Base-by-base conservation (phyloP, 2,113 vertebrate species). In the Galeopterus variegatus region DNA sequence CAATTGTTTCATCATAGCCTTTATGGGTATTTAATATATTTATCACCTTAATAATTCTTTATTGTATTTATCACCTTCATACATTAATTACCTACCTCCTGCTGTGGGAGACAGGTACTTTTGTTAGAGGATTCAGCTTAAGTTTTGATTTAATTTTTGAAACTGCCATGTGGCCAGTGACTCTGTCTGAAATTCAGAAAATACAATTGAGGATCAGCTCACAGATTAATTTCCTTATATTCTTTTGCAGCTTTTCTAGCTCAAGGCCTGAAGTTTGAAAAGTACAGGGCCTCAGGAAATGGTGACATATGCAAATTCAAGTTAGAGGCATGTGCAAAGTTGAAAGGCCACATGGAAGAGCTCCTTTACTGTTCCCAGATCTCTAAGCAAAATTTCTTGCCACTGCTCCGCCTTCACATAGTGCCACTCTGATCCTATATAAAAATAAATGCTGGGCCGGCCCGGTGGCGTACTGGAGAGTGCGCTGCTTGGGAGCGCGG, bases 131-230 rank as follows among this genome's bases (percentile, higher is more conserved):
- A 86, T 92, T 97, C 82, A 98, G 91, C 54, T 96, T 96, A 93
- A 93, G 2, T 87, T 97, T 97, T 93, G 75, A 0, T 80, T 95
- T 98, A 89, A 86, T 60, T n/a, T 96, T 88, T 81, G 96, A 83
- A 92, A 96, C 86, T 87, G 89, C 93, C 98, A 98, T 98, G 41
- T 70, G 79, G 92, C 18, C 86, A 96, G 93, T 87, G 67, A 92
- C 77, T 93, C 62, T 58, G 33, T 97, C 97, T 98, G 93, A 52
- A 97, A 97, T 96, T 97, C 77, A 97, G 90, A 97, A 93, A 54
- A 95, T 13, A 86, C 9, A 88, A 62, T 69, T 94, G 96, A 94
- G 58, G 67, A 93, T 94, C 36, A 69, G 13, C 13, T 79, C 80
- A 90, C 84, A 95, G 54, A 76, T 97, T 67, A 58, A 81, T 94